Conservation (phyloP, 2,113 vertebrate species). For the Callaeas wilsoni region DNA sequence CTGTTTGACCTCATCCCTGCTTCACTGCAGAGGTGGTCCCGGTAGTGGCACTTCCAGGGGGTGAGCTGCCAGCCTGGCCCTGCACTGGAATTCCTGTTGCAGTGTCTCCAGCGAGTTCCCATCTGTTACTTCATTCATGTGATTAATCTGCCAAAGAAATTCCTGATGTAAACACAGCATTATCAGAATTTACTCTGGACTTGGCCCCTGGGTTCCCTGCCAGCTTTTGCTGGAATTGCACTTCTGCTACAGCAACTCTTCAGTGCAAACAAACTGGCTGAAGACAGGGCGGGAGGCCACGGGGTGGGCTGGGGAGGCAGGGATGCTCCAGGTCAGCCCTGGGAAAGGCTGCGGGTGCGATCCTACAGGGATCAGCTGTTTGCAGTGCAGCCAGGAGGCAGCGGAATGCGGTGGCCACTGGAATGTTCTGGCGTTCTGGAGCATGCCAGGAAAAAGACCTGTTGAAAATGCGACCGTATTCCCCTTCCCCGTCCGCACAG, state of each 20-base stretch:
- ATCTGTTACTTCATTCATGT: slow-evolving; percentile 7
- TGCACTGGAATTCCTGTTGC: not conserved
- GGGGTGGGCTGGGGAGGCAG: not conserved
- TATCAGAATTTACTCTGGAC: slow-evolving; percentile 27
- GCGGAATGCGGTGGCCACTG: not conserved
- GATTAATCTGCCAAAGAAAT: slow-evolving; percentile 51
- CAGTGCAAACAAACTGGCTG: not conserved
- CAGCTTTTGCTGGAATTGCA: slow-evolving; percentile 38
- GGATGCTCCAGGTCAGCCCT: not conserved
- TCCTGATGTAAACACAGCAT: slow-evolving; percentile 48
- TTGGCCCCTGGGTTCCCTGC: slow-evolving; percentile 23
- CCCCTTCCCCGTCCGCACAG: accelerated
- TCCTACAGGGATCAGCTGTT: slow-evolving; percentile 16
- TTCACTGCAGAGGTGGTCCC: not conserved
- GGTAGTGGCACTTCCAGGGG: accelerated
- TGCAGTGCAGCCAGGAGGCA: not conserved
- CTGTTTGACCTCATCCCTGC: not conserved
- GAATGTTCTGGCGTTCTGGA: not conserved
- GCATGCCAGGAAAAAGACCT: not conserved
- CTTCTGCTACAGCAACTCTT: not conserved
- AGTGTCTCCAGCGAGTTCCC: not conserved
- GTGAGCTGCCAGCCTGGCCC: not conserved
- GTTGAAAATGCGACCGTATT: accelerated
- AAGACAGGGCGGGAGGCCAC: not conserved
- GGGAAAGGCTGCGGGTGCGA: not conserved